Percentiles rank a stretch among this genome's conserved stretches.
phyloP scores from a whole-genome alignment of 2,797 vertebrate species.

The Sebastes steindachneri region DNA sequence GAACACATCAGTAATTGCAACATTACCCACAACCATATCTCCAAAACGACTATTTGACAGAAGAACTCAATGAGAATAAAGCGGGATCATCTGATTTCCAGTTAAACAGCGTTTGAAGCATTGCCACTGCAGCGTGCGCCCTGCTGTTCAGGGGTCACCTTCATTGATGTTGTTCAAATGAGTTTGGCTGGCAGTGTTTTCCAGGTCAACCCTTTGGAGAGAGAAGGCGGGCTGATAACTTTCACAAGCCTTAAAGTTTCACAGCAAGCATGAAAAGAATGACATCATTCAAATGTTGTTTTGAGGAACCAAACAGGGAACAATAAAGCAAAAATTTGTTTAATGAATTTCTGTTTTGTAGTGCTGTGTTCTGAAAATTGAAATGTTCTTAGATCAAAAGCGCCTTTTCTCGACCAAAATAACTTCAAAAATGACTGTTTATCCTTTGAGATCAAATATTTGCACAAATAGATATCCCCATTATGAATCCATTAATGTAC shows the following conservation, averaged over 20 bases:
- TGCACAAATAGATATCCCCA: neutral
- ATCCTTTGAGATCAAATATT: neutral
- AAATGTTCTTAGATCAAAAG: neutral
- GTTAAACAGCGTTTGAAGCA: conserved; percentile 53
- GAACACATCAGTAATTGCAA: conserved; percentile 60
- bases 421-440: neutral
- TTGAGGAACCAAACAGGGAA: neutral
- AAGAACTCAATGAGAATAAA: conserved; percentile 50
- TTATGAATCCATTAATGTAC: neutral
- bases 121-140: conserved; percentile 39
- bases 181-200: conserved; percentile 57
- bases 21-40: conserved; percentile 53
- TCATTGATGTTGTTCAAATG: conserved; percentile 63
- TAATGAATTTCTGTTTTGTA: conserved; percentile 4
- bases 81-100: conserved; percentile 41
- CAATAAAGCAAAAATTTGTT: neutral
- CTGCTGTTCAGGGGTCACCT: conserved; percentile 70
- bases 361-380: neutral
- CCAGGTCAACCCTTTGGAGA: conserved; percentile 35
- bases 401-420: neutral
- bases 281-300: conserved; percentile 3
- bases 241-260: conserved; percentile 24
- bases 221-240: neutral
- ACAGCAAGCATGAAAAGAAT: conserved; percentile 7
- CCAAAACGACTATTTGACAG: conserved; percentile 48